Base-by-base conservation (phyloP, 2,797 vertebrate species). In the Pseudochromis fuscus region DNA sequence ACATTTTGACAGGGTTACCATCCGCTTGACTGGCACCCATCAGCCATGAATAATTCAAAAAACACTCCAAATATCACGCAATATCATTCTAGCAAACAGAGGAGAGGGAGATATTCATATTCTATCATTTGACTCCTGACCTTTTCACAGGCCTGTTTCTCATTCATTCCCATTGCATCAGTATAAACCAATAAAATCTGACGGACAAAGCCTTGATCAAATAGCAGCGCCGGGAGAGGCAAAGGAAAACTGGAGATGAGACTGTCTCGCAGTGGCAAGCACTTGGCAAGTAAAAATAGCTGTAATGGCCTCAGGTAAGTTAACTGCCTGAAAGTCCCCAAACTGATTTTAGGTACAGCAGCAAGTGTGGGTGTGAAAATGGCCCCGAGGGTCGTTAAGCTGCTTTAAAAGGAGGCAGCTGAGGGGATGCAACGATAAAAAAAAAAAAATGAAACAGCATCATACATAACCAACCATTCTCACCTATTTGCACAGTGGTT, bases 111-210 rank as follows among this genome's bases (percentile, higher is more conserved):
- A 87, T 86, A 90, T 87, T 92, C 82, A 88, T 89, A 89, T 91
- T 85, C 88, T 81, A 69, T 84, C 88, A 86, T 87, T 91, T 90
- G 88, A 92, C 90, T 88, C 82, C 71, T 90, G 92, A 92, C 92
- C 92, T 93, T 93, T 90, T 90, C 82, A 48, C 83, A 27, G 67
- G 61, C 67, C 80, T 81, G 81, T 72, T 87, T 90, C 90, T 85
- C 79, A 87, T 88, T 90, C 83, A 85, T 75, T 86, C 81, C 74
- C 76, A 46, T 69, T 28, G 79, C 88, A 85, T 87, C 85, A 53
- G 87, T 87, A 88, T 88, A 90, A 90, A 89, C 89, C 89, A 88
- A 91, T 91, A 89, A 84, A 88, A 81, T 68, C 77, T 69, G 86
- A 91, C 67, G 79, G 86, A 90, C 85, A 88, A 90, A 91, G 83